Base-by-base conservation (phyloP, 1,140 invertebrate genomes). In the Bombus confusus region DNA sequence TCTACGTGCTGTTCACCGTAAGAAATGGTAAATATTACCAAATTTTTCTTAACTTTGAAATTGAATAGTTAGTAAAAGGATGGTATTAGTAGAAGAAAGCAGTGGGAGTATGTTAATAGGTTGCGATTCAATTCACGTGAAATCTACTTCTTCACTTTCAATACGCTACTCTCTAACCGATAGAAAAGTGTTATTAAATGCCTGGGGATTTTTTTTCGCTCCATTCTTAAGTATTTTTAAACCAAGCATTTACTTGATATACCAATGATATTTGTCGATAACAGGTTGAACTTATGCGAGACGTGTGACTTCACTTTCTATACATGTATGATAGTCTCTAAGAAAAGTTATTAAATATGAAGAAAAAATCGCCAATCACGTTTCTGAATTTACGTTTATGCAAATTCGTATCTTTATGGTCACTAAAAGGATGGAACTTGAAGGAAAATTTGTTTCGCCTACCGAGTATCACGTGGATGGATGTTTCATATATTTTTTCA, bases 21-120 rank as follows among this genome's bases (percentile, higher is more conserved):
- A 92, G 92, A 90, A 86, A 95, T 94, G 95, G 95, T 95, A 95
- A 95, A 59, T 77, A 85, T 85, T 74, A 74, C 18, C 68, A 28
- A 72, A n/a, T n/a, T 34, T 39, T n/a, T 12, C n/a, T 15, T n/a
- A n/a, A n/a, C 41, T 41, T 41, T 43, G 64, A 66, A 18, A 15
- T 18, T 22, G 9, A 68, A 37, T 9, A 34, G 34, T 37, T 15
- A 9, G 31, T 31, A 66, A 34, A 66, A 66, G n/a, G 31, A 66
- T 8, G 6, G 15, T 31, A 71, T 39, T 18, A 12, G 10, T 22
- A 34, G 31, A 68, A 68, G 66, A 68, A 68, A 68, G 34, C 31
- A 68, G 31, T 34, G 71, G n/a, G 52, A 39, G 37, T 52, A 52
- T 52, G 47, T 52, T 52, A 52, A 52, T 52, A 52, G 47, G 47